Evolutionary conservation across 2,113 vertebrate genomes (phyloP), one percentile per base, ranked within the genome.

Genomic region (Rissa tridactyla): DNA sequence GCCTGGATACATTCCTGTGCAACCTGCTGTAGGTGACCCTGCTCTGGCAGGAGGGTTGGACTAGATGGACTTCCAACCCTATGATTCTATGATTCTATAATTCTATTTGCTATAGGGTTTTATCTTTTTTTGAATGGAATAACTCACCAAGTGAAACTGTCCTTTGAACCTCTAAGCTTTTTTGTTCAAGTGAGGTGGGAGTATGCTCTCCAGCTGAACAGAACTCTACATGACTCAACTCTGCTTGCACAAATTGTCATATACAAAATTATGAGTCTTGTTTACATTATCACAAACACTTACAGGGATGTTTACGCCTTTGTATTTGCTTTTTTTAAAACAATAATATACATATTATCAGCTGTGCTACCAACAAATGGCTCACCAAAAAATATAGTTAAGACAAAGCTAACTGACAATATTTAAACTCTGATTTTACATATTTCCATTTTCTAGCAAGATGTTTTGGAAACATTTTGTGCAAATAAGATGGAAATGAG

Each of bases 401-500:
- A 90, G 52, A 73, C 23, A 85, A 93, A 90, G 38, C 47, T 78
- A 83, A 73, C 64, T 78, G 29, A 82, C 32, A 86, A 68, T 82
- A 66, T 90, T 83, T 95, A 82, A 82, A 78, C 14, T 72, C 61
- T 36, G 4, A 38, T 91, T 96, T 95, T 76, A 60, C 47, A 82
- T 86, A 93, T 88, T 97, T 92, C 92, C 13, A 1, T 84, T 86
- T 81, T 51, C 76, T 88, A 90, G 44, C 51, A 90, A 83, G 68
- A 90, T 75, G 69, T 78, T 95, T 96, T 86, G 64, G 72, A 94
- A 95, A 90, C 10, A 68, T 91, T 88, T 86, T 94, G 80, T 89
- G 51, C 72, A 92, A 95, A 81, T 86, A 90, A 75, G 76, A 96
- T 88, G 90, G 76, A 94, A 97, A 96, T 86, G 92, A 97, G 82